Percentiles rank a stretch among this genome's conserved stretches.
These are phyloP conservation scores for Oreamnos americanus DNA, from an alignment of 2,113 vertebrate genomes.

Conservation along the genomic window DNA sequence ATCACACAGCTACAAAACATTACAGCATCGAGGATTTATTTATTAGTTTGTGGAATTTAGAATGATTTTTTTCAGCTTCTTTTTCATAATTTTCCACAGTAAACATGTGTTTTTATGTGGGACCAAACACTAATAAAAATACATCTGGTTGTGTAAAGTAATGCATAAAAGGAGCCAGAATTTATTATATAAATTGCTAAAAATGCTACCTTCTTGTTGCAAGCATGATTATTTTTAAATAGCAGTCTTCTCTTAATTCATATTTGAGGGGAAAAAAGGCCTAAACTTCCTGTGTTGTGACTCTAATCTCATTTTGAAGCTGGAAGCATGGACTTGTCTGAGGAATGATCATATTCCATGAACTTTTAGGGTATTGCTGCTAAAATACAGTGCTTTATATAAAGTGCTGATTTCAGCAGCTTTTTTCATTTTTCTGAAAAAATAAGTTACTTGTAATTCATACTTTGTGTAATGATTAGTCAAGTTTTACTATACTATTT, in stretches of 20 bases:
- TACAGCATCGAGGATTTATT: neutral
- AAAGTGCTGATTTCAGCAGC: neutral
- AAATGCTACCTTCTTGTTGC: neutral
- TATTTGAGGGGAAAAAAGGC: neutral
- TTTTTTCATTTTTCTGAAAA: constrained; percentile 10
- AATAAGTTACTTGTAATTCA: neutral
- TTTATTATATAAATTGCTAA: constrained; percentile 16
- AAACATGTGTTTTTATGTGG: neutral
- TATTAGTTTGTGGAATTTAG: neutral
- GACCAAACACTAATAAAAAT: constrained; percentile 2
- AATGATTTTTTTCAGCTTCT: neutral
- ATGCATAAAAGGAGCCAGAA: neutral
- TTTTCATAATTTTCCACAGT: neutral
- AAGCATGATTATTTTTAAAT: neutral
- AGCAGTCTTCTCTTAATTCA: constrained; percentile 28
- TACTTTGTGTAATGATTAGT: neutral
- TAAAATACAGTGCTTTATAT: neutral
- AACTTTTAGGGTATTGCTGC: neutral
- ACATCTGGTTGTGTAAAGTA: neutral
- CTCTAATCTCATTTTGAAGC: neutral
- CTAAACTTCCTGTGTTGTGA: neutral
- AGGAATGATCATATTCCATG: neutral
- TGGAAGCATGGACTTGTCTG: neutral
- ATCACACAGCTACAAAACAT: neutral
- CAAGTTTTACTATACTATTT: neutral